Evolutionary conservation across 2,797 vertebrate genomes (phyloP), one percentile per base, ranked within the genome.

Genomic region (Onychomys arenicola): DNA sequence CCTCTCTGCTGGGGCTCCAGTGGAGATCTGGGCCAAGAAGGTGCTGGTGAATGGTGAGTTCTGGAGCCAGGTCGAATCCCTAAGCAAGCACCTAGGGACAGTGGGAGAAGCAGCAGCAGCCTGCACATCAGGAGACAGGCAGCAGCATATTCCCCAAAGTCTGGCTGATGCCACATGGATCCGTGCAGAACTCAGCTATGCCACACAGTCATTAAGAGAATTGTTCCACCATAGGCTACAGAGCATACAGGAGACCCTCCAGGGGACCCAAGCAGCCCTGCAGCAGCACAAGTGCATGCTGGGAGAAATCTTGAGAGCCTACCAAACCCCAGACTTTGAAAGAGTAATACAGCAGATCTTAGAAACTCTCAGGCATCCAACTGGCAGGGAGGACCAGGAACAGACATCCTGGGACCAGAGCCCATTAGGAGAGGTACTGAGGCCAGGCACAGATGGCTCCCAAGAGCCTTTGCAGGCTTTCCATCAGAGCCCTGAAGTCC

Each of bases 151-250:
- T 73, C 94, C 95, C 5, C 86, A 96, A 0, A 97, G 97, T 93
- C 97, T 98, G 78, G 98, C 98, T 10, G 98, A 98, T 0, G 97
- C 98, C 61, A 97, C 98, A 0, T 98, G 99, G 90, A 96, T 99
- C 89, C 99, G 99, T 97, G 99, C 99, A 61, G 99, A 99, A 98
- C 98, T 99, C 76, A 98, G 98, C 29, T 99, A 99, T 94, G 99
- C 99, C 0, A 96, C 99, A 95, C 99, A 99, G 97, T 99, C 99
- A 84, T 98, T 99, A 87, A 99, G 99, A 95, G 98, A 99, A 67
- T 99, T 98, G 25, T 99, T 99, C 91, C 99, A 99, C 63, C 98
- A 98, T 55, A 99, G 99, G 95, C 98, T 99, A 86, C 98, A 98
- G 98, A 98, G 98, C 49, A 98, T 99, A 0, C 99, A 99, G 98